phyloP scores from a whole-genome alignment of 2,888 invertebrate species.

The Epinotia nisella region DNA sequence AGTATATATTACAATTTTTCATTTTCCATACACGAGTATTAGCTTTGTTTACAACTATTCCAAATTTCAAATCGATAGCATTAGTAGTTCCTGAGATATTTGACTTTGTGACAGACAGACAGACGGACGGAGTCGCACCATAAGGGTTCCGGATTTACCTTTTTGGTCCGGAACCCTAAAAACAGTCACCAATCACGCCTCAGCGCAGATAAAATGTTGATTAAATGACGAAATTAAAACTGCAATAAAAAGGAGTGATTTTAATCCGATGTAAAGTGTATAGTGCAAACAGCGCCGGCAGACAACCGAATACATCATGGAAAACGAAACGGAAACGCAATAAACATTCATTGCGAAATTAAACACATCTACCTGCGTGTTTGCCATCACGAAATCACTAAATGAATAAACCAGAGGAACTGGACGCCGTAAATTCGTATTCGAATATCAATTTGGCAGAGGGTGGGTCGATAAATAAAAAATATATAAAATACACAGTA shows the following conservation, averaged over 20 bases:
- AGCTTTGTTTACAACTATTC: too few species aligned
- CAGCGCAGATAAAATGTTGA: conserved; percentile 8
- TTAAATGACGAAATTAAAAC: conserved; percentile 30
- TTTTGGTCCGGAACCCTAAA: too few species aligned
- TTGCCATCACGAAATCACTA: conserved; percentile 82
- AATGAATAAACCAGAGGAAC: conserved; percentile 84
- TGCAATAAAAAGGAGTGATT: conserved; percentile 47
- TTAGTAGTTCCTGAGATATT: too few species aligned
- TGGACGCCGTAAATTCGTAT: conserved; percentile 76
- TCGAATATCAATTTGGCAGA: conserved; percentile 82
- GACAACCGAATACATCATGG: conserved; percentile 60
- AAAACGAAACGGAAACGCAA: conserved; percentile 79
- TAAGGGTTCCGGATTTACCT: too few species aligned
- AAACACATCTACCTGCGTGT: conserved; percentile 83
- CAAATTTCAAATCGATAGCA: too few species aligned
- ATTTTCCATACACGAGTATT: too few species aligned
- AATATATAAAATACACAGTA: conserved; percentile 78
- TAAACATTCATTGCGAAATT: conserved; percentile 84
- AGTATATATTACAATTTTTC: too few species aligned
- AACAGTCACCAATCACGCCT: not conserved
- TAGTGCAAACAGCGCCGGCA: conserved; percentile 58
- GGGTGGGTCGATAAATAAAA: conserved; percentile 77
- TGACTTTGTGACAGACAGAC: too few species aligned
- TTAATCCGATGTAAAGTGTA: conserved; percentile 55
- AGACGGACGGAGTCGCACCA: too few species aligned